Evolutionary conservation across 2,888 invertebrate genomes (phyloP).

Genomic region (Drosophila fulvimacula): DNA sequence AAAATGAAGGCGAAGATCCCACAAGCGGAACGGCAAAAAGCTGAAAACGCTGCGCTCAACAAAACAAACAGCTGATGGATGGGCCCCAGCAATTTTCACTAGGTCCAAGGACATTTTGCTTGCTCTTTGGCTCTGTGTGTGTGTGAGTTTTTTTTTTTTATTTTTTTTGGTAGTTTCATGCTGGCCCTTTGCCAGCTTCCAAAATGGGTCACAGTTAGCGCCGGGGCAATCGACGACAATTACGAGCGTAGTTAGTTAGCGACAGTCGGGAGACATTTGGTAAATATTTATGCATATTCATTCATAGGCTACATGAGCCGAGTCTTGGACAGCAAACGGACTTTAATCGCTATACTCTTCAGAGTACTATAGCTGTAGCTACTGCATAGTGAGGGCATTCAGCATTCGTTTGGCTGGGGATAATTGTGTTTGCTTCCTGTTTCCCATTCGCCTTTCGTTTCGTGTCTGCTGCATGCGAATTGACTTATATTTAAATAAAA

Average conservation of each 20-base stretch:
- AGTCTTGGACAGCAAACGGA: too few relatives aligned
- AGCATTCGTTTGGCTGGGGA: not conserved
- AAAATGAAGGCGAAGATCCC: slow-evolving; percentile 20
- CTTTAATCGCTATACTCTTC: too few relatives aligned
- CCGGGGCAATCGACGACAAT: slow-evolving; percentile 25
- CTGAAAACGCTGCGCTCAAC: slow-evolving; percentile 58
- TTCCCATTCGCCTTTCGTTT: slow-evolving; percentile 4
- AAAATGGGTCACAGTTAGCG: slow-evolving; percentile 58
- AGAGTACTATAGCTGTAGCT: too few relatives aligned
- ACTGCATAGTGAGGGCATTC: slow-evolving; percentile 5
- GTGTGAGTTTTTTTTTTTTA: too few relatives aligned
- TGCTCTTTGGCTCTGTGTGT: slow-evolving; percentile 10
- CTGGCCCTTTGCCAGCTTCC: slow-evolving; percentile 38
- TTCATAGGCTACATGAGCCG: slow-evolving; percentile 5
- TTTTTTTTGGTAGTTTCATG: slow-evolving; percentile 6
- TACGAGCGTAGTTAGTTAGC: slow-evolving; percentile 36
- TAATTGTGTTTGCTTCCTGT: slow-evolving; percentile 7
- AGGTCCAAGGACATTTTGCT: slow-evolving; percentile 69
- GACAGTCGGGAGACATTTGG: slow-evolving; percentile 24
- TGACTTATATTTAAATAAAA: slow-evolving; percentile 78
- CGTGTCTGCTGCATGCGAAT: slow-evolving; percentile 39
- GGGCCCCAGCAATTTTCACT: slow-evolving; percentile 63
- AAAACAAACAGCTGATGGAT: slow-evolving; percentile 71
- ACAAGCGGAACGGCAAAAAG: slow-evolving; percentile 42
- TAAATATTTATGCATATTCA: slow-evolving; percentile 53